These are phyloP conservation scores for Pseudeuparius sepicola DNA, from an alignment of 2,888 invertebrate species.

Conservation along the genomic window DNA sequence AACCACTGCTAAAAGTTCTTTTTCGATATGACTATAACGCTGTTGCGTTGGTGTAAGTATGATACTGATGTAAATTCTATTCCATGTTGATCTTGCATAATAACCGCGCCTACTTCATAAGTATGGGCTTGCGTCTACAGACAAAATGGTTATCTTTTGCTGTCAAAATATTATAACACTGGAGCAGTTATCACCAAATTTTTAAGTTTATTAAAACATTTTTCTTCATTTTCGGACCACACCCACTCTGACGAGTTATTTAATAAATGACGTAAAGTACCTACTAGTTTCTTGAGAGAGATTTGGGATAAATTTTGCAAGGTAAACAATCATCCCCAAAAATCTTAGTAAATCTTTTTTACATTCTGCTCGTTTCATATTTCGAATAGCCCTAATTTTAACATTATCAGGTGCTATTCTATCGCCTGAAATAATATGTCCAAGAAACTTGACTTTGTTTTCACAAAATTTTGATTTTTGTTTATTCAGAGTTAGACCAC, in stretches of 20 bases:
- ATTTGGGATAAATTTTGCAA: conserved; percentile 15
- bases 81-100: conserved; percentile 15
- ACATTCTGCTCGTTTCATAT: conserved; percentile 10
- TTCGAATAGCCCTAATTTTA: conserved; percentile 13
- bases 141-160: conserved; percentile 13
- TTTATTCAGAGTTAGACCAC: conserved; percentile 12
- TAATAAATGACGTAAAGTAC: conserved; percentile 10
- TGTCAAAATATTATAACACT: conserved; percentile 10
- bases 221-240: conserved; percentile 14
- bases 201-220: conserved; percentile 13
- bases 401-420: conserved; percentile 11
- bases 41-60: too few relatives aligned
- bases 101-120: conserved; percentile 17
- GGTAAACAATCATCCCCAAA: conserved; percentile 16
- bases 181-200: conserved; percentile 6
- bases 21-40: too few relatives aligned
- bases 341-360: conserved; percentile 15
- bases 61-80: too few relatives aligned
- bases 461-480: conserved; percentile 15
- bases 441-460: conserved; percentile 13
- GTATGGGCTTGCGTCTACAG: conserved; percentile 19
- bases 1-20: too few relatives aligned
- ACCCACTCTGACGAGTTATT: conserved; percentile 14
- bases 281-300: conserved; percentile 14
- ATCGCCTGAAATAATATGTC: conserved; percentile 7